Evolutionary conservation across 2,888 invertebrate genomes (phyloP).

Genomic region (Agrenia bidenticulata): DNA sequence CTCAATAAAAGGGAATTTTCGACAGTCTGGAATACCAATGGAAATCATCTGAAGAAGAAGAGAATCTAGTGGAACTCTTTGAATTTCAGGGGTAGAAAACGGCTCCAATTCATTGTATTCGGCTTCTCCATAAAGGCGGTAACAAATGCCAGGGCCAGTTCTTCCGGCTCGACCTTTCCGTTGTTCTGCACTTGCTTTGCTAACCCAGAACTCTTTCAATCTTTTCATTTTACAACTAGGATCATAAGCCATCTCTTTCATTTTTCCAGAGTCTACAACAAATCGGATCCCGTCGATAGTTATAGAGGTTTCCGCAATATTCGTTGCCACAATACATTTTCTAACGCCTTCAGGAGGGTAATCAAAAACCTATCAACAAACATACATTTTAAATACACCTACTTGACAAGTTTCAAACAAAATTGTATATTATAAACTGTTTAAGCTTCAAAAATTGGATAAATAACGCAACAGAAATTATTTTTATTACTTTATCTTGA

Average conservation of each 20-base stretch:
- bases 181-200: conserved; percentile 96
- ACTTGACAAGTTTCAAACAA: conserved; percentile 4
- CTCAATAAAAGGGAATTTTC: conserved; percentile 93
- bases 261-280: conserved; percentile 95
- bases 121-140: conserved; percentile 76
- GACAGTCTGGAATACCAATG: conserved; percentile 85
- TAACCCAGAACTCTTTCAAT: conserved; percentile 92
- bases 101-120: conserved; percentile 76
- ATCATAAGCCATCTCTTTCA: conserved; percentile 96
- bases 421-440: not conserved
- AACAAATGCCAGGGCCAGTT: conserved; percentile 89
- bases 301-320: conserved; percentile 97
- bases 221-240: conserved; percentile 84
- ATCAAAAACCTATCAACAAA: conserved; percentile 72
- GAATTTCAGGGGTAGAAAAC: conserved; percentile 90
- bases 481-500: conserved; percentile 81
- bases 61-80: conserved; percentile 89
- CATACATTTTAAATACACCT: not conserved
- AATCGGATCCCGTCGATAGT: conserved; percentile 98
- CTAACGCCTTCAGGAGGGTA: conserved; percentile 90
- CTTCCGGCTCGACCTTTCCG: conserved; percentile 83
- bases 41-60: conserved; percentile 89
- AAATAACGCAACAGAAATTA: too few species aligned
- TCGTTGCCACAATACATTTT: conserved; percentile 96
- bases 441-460: too few species aligned